Evolutionary conservation across 2,797 vertebrate genomes (phyloP).

Genomic region (Urosaurus nigricauda): DNA sequence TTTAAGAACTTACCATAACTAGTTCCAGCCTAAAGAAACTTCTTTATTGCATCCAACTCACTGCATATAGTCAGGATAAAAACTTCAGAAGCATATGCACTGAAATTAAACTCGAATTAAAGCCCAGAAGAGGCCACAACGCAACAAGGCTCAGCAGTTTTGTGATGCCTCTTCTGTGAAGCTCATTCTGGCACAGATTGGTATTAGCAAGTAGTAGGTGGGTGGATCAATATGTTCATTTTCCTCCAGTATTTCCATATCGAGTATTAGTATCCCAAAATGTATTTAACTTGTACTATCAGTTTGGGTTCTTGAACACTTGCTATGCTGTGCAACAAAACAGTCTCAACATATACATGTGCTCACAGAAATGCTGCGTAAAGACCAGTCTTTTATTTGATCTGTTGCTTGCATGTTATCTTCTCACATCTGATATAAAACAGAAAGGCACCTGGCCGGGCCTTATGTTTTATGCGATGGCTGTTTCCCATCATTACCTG

Average conservation of each 20-base stretch:
- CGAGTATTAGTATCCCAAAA: slow-evolving; percentile 67
- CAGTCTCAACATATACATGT: slow-evolving; percentile 36
- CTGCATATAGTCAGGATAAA: background rate
- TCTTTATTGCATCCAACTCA: too few species aligned
- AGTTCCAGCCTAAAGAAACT: background rate
- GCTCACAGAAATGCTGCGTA: slow-evolving; percentile 49
- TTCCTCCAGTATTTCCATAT: slow-evolving; percentile 71
- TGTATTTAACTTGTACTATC: slow-evolving; percentile 69
- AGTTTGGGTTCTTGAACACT: slow-evolving; percentile 62
- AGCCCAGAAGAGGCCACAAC: background rate
- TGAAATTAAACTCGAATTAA: background rate
- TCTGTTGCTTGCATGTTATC: slow-evolving; percentile 33
- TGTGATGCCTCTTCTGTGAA: slow-evolving; percentile 42
- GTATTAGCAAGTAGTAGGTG: slow-evolving; percentile 67
- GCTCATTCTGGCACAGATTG: slow-evolving; percentile 60
- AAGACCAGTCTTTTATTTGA: slow-evolving; percentile 21
- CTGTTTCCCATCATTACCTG: background rate
- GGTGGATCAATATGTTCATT: slow-evolving; percentile 72
- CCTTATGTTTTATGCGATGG: slow-evolving; percentile 32
- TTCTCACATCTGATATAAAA: slow-evolving; percentile 53
- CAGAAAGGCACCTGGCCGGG: background rate
- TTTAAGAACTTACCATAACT: background rate
- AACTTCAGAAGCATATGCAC: background rate
- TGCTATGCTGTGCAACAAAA: slow-evolving; percentile 58
- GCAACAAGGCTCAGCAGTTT: slow-evolving; percentile 29